Evolutionary conservation across 2,113 vertebrate species (phyloP).

Genomic region (Mobula hypostoma): DNA sequence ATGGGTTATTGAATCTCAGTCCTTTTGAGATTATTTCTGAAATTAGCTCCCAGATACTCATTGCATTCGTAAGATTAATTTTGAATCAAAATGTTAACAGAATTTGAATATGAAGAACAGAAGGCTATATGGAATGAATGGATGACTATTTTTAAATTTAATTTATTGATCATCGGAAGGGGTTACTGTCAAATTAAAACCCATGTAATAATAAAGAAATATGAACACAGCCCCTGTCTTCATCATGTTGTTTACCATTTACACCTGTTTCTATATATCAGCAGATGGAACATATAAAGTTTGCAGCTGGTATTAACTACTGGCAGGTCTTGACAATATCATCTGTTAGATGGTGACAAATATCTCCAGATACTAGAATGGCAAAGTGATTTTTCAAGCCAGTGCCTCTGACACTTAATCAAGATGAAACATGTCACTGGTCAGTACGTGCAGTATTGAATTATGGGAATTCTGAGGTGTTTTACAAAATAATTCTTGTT

Average conservation of each 20-base stretch:
- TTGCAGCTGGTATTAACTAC: conserved; percentile 29
- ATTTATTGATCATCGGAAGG: background rate
- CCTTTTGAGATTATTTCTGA: background rate
- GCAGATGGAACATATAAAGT: conserved; percentile 19
- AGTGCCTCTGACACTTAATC: conserved; percentile 34
- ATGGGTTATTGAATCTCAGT: no score
- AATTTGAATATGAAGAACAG: conserved; percentile 5
- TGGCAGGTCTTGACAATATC: conserved; percentile 31
- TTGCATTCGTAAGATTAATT: background rate
- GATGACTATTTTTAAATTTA: conserved; percentile 3
- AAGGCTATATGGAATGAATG: background rate
- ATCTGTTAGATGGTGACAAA: conserved; percentile 34
- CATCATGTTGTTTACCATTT: background rate
- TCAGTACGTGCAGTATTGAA: background rate
- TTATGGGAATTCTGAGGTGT: conserved; percentile 16
- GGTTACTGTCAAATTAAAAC: background rate
- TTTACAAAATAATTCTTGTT: background rate
- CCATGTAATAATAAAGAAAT: conserved; percentile 3
- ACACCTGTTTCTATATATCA: background rate
- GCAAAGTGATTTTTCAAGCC: conserved; percentile 38
- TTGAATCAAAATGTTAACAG: background rate
- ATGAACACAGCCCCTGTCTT: conserved; percentile 2
- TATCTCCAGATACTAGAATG: background rate
- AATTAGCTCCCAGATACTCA: background rate
- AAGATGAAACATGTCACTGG: conserved; percentile 29